phyloP scores from a whole-genome alignment of 2,797 vertebrate species.

The Crypturellus tataupa region DNA sequence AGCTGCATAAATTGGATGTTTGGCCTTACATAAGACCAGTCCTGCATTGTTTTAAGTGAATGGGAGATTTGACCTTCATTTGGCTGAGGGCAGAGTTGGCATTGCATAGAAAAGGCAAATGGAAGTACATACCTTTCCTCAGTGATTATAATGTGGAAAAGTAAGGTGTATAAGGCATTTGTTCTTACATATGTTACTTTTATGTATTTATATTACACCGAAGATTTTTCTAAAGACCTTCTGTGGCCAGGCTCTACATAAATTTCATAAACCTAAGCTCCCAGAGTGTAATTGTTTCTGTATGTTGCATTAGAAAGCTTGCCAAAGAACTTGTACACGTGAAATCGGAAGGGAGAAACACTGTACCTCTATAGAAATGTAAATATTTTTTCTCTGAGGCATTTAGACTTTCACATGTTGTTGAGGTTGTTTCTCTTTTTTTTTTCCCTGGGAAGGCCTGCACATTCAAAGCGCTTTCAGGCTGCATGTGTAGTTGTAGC shows the following conservation, averaged over 20 bases:
- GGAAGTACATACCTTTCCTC: background rate
- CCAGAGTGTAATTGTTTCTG: background rate
- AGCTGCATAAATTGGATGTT: background rate
- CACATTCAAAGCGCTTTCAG: conserved; percentile 34
- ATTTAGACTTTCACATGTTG: conserved; percentile 7
- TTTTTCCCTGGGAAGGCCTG: background rate
- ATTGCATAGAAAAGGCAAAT: background rate
- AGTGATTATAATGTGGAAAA: background rate
- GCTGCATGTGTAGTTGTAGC: conserved; percentile 15
- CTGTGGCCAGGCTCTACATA: background rate
- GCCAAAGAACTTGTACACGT: background rate
- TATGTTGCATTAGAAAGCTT: conserved; percentile 1
- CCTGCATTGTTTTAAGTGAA: background rate
- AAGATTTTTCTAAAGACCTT: background rate
- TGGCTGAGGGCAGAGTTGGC: background rate
- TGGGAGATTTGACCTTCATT: background rate
- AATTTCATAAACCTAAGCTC: background rate
- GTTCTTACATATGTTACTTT: background rate
- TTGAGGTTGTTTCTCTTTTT: conserved; percentile 4
- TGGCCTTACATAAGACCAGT: background rate
- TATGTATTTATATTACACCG: background rate
- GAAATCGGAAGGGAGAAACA: conserved; percentile 5
- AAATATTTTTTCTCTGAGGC: conserved; percentile 58
- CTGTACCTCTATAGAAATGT: background rate
- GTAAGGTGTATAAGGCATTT: background rate